A percentile compares a stretch with the other conserved stretches of the same genome.
Conservation (phyloP, 2,888 invertebrate species). For the Apotomis capreana region DNA sequence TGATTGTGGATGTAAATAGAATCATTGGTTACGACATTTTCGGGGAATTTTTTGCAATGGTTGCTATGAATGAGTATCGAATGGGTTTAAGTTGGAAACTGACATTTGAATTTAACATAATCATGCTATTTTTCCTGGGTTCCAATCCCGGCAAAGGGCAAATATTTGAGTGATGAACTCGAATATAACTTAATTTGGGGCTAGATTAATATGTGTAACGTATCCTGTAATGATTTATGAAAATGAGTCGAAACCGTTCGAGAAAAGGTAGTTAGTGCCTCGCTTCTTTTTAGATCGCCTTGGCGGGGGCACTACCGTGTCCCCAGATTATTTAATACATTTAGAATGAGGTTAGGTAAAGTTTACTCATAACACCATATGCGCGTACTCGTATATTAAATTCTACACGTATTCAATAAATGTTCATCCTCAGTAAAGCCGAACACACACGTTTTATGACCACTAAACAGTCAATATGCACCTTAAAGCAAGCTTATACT, state of each 20-base stretch:
- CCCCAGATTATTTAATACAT: too few species aligned
- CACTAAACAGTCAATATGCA: conserved; percentile 33
- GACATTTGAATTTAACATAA: not conserved
- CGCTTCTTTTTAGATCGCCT: too few species aligned
- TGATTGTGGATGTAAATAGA: conserved; percentile 43
- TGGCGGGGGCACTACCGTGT: too few species aligned
- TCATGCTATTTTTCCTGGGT: not conserved
- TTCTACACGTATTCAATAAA: conserved; percentile 6
- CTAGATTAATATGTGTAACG: too few species aligned
- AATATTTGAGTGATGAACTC: too few species aligned
- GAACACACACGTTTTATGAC: conserved; percentile 25
- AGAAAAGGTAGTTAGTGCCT: too few species aligned
- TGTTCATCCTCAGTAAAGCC: conserved; percentile 17
- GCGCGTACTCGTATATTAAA: not conserved
- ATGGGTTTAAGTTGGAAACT: conserved; percentile 4
- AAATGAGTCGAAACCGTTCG: too few species aligned
- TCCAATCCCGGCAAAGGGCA: too few species aligned
- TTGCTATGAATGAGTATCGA: conserved; percentile 28
- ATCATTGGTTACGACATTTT: conserved; percentile 30
- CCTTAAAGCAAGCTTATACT: conserved; percentile 26
- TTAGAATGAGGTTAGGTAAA: too few species aligned
- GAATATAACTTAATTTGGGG: too few species aligned
- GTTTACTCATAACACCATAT: not conserved
- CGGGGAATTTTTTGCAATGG: conserved; percentile 26
- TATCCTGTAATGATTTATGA: too few species aligned